Percentiles rank a stretch among this genome's conserved stretches.
phyloP scores from a whole-genome alignment of 2,888 invertebrate genomes.

The Heliconius erato region DNA sequence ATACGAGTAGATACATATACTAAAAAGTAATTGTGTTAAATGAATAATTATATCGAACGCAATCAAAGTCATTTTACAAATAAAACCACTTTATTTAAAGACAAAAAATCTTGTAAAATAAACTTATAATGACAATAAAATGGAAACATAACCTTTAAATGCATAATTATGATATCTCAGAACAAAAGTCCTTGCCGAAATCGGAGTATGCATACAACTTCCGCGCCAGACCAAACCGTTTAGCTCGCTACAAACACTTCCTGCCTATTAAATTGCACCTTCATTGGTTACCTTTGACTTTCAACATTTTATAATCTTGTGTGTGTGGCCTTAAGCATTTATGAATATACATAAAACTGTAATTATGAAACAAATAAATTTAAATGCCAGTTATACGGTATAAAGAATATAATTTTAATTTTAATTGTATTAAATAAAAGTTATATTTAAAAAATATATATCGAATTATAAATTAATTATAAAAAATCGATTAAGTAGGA shows the following conservation, averaged over 20 bases:
- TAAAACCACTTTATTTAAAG: background rate
- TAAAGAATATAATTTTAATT: background rate
- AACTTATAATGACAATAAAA: slow-evolving; percentile 7
- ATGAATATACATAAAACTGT: slow-evolving; percentile 29
- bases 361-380: slow-evolving; percentile 18
- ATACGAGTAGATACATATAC: no score
- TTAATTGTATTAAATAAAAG: background rate
- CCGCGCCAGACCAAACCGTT: slow-evolving; percentile 35
- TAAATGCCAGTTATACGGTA: background rate
- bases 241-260: slow-evolving; percentile 37
- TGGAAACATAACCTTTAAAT: slow-evolving; percentile 37
- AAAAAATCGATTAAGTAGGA: background rate
- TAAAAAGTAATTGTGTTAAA: background rate
- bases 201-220: slow-evolving; percentile 40
- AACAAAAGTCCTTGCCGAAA: slow-evolving; percentile 46
- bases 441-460: background rate
- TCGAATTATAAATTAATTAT: background rate
- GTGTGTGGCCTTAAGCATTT: slow-evolving; percentile 21
- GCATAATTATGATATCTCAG: slow-evolving; percentile 41
- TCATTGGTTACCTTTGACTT: slow-evolving; percentile 25
- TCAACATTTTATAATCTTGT: slow-evolving; percentile 24
- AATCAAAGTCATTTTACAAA: background rate
- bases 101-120: background rate
- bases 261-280: slow-evolving; percentile 39
- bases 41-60: background rate